Evolutionary conservation across 2,888 invertebrate species (phyloP).

Genomic region (Drosophila quinaria): DNA sequence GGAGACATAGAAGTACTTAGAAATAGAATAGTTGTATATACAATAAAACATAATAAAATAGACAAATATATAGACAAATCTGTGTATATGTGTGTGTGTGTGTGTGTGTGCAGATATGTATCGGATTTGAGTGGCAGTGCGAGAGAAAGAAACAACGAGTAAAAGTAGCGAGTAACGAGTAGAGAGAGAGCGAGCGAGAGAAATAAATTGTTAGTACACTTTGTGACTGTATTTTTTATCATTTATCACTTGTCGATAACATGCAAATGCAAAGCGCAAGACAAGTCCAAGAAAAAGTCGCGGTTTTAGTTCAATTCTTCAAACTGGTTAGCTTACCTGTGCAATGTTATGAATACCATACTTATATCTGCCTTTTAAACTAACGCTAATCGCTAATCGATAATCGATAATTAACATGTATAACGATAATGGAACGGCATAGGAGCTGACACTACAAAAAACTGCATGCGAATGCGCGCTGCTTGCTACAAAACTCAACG

Average conservation of each 20-base stretch:
- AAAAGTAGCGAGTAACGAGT: constrained; percentile 34
- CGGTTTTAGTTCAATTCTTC: constrained; percentile 32
- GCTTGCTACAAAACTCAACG: constrained; percentile 56
- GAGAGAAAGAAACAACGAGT: constrained; percentile 32
- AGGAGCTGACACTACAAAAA: constrained; percentile 23
- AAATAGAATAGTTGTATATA: constrained; percentile 40
- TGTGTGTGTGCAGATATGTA: constrained; percentile 12
- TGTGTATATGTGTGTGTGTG: constrained; percentile 28
- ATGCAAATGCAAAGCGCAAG: constrained; percentile 30
- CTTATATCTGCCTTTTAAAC: constrained; percentile 39
- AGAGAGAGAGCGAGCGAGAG: constrained; percentile 11
- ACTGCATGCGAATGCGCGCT: constrained; percentile 72
- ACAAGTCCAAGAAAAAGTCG: constrained; percentile 1
- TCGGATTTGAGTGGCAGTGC: constrained; percentile 2
- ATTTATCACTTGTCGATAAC: constrained; percentile 30
- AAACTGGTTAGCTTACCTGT: constrained; percentile 58
- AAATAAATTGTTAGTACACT: constrained; percentile 19
- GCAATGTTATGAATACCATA: constrained; percentile 37
- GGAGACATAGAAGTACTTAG: constrained; percentile 48
- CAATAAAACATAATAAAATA: constrained; percentile 19
- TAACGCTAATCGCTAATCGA: constrained; percentile 22
- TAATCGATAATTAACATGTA: constrained; percentile 22
- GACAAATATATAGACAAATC: constrained; percentile 18
- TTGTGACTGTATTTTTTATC: constrained; percentile 11
- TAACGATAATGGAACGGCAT: constrained; percentile 7